Evolutionary conservation across 2,888 invertebrate genomes (phyloP).

Genomic region (Lepetodrilus schrolli): DNA sequence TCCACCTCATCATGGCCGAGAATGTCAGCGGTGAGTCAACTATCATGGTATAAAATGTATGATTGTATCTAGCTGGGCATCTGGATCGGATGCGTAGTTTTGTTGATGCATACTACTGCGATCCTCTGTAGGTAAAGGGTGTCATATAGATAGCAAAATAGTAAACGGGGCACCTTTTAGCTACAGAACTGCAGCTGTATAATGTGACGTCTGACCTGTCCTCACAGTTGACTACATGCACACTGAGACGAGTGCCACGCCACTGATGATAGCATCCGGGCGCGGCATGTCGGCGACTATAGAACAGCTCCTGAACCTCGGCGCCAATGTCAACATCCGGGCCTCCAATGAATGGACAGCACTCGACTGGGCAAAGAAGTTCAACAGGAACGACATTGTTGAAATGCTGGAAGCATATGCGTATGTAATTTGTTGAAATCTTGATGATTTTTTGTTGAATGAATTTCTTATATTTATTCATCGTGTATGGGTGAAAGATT

Average conservation of each 20-base stretch:
- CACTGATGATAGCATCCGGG: slow-evolving; percentile 87
- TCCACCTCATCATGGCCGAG: slow-evolving; percentile 86
- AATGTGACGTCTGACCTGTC: background rate
- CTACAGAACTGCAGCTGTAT: background rate
- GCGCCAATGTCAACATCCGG: slow-evolving; percentile 80
- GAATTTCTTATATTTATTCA: no score
- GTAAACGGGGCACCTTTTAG: no score
- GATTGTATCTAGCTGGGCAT: background rate
- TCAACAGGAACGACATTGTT: slow-evolving; percentile 80
- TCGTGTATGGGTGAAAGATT: no score
- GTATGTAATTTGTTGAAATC: slow-evolving; percentile 69
- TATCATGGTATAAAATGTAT: background rate
- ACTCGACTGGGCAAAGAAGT: slow-evolving; percentile 82
- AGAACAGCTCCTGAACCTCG: slow-evolving; percentile 83
- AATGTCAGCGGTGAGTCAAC: slow-evolving; percentile 79
- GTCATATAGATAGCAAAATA: no score
- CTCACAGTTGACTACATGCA: slow-evolving; percentile 82
- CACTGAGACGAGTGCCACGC: slow-evolving; percentile 80
- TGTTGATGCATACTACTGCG: no score
- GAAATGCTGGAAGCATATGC: slow-evolving; percentile 79
- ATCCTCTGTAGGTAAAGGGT: no score
- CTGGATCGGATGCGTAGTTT: background rate
- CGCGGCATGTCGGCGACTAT: slow-evolving; percentile 83
- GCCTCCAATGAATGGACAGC: slow-evolving; percentile 83
- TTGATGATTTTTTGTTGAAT: no score